These are phyloP conservation scores for Cydia strobilella DNA, from an alignment of 1,140 invertebrate species.

Conservation along the genomic window DNA sequence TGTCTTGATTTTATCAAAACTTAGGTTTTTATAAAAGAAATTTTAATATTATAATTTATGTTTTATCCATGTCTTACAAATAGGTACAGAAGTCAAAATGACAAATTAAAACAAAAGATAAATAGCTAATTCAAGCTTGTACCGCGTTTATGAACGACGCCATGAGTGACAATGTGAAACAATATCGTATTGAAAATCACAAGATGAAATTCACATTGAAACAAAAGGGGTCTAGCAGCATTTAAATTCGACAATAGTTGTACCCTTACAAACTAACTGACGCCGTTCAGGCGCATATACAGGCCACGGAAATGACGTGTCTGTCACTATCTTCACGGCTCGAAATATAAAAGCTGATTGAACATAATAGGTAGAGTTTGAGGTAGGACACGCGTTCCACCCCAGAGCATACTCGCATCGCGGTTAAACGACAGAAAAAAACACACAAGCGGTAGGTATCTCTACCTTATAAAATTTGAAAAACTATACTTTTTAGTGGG, in stretches of 20 bases:
- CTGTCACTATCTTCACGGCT: slow-evolving; percentile 45
- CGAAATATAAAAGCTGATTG: slow-evolving; percentile 35
- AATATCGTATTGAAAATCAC: background rate
- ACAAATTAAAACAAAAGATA: too few species aligned
- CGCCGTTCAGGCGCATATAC: background rate
- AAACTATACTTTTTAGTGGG: too few species aligned
- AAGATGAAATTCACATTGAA: background rate
- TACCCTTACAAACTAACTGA: slow-evolving; percentile 24
- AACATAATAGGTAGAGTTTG: slow-evolving; percentile 31
- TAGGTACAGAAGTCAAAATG: too few species aligned
- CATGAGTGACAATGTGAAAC: too few species aligned
- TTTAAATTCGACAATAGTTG: slow-evolving; percentile 21
- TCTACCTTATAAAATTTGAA: background rate
- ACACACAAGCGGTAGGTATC: background rate
- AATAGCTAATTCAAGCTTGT: too few species aligned
- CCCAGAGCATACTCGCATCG: background rate
- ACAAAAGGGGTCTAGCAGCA: background rate
- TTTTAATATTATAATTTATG: too few species aligned
- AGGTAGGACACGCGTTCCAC: background rate
- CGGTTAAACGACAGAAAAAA: background rate
- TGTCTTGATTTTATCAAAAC: too few species aligned
- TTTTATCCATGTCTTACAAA: too few species aligned
- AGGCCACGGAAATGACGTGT: slow-evolving; percentile 50
- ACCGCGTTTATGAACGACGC: too few species aligned
- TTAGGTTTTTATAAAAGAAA: too few species aligned